Base-by-base conservation (phyloP, 92 coral and sea anemone species). In the Muricea muricata region DNA sequence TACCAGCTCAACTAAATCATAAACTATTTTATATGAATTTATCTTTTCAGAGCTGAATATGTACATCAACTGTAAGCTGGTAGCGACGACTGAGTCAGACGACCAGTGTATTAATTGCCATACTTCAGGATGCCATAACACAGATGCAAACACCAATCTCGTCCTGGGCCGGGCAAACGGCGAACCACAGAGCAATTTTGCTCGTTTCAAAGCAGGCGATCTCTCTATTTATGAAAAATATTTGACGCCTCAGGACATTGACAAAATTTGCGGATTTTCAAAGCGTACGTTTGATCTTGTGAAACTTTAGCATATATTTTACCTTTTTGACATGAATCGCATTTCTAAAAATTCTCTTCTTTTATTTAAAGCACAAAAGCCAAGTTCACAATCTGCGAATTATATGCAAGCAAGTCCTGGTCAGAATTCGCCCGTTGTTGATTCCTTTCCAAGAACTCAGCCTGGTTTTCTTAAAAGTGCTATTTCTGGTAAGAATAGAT, bases 201-300 rank as follows among this genome's bases (percentile, higher is more conserved):
- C 97, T 21, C 94, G 92, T 75, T 95, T 95, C 86, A 97, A 93
- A 72, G 94, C 97, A 13, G 98, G 98, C 2, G 98, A 95, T 47
- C 87, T 95, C 7, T 85, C 98, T 0, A 87, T 95, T 80, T 95
- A 95, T 90, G 98, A 95, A 85, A 85, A 68, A 39, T 93, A 90
- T 54, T 89, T 95, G 75, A 84, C 84, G 18, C 82, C 89, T 31
- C 92, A 86, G 18, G 96, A 95, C 42, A 89, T 95, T 33, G 85
- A 87, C 40, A 75, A 84, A 23, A 78, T 95, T 75, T 95, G 98
- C 84, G 97, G 96, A 9, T 78, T 56, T 15, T 47, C 80, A 12
- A 75, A 75, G 52, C 40, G 80, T 75, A 47, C 28, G 80, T 75
- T 25, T 47, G 42, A n/a, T n/a, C n/a, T n/a, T n/a, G n/a, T n/a